Evolutionary conservation across 2,888 invertebrate species (phyloP).

Genomic region (Morinoia aosen): DNA sequence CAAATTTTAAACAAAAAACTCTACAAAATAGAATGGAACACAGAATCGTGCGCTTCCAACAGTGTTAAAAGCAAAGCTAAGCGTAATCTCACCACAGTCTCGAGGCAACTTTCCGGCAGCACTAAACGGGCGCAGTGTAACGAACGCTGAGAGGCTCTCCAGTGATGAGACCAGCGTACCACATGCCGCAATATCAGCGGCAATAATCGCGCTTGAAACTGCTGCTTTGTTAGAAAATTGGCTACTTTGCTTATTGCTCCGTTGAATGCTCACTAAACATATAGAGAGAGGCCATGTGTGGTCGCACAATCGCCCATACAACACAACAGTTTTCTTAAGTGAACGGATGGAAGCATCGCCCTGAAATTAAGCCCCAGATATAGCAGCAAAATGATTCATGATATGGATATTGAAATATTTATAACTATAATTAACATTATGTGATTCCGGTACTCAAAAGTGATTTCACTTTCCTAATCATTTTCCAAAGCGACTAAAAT

Average conservation of each 20-base stretch:
- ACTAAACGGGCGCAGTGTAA: background rate
- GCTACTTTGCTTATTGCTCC: conserved; percentile 10
- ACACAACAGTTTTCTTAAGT: background rate
- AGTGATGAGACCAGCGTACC: background rate
- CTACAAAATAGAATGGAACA: background rate
- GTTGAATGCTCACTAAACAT: background rate
- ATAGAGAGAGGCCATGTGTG: background rate
- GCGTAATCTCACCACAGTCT: background rate
- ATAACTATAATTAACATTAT: no score
- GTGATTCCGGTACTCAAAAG: no score
- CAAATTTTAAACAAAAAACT: background rate
- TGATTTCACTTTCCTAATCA: no score
- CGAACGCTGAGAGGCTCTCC: background rate
- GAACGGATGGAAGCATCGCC: background rate
- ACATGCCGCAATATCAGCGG: background rate
- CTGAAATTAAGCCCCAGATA: background rate
- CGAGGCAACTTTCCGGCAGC: background rate
- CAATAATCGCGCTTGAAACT: background rate
- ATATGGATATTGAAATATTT: no score
- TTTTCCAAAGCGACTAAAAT: no score
- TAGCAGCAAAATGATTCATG: background rate
- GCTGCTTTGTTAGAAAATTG: background rate
- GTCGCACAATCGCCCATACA: background rate
- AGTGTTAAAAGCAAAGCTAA: background rate
- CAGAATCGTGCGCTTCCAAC: background rate